These are phyloP conservation scores for Pteromalus puparum DNA, from an alignment of 1,140 invertebrate genomes.

Conservation along the genomic window DNA sequence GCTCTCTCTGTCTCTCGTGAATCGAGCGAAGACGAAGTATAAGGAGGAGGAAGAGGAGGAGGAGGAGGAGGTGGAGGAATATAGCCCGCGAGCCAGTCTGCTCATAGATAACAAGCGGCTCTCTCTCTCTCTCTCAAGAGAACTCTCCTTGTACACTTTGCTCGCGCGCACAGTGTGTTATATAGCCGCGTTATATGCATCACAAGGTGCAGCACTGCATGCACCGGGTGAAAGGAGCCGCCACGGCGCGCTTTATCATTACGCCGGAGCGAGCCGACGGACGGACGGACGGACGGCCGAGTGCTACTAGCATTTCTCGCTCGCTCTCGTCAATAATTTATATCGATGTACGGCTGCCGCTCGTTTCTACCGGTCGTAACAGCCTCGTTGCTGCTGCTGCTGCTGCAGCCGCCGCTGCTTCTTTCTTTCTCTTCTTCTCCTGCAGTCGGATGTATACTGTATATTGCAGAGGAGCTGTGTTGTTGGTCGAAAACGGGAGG, in stretches of 20 bases:
- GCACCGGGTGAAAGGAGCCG: not conserved
- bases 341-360: slow-evolving; percentile 26
- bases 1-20: not conserved
- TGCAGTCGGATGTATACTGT: too few species aligned
- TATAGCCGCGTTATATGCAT: slow-evolving; percentile 1
- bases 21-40: not conserved
- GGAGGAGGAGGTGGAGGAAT: not conserved
- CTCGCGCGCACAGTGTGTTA: not conserved
- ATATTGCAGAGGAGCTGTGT: not conserved
- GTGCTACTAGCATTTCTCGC: slow-evolving; percentile 14
- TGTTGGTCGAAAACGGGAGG: not conserved
- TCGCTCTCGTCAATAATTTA: slow-evolving; percentile 32
- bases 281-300: not conserved
- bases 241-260: slow-evolving; percentile 28
- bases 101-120: slow-evolving; percentile 23
- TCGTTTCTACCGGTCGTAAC: not conserved
- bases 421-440: not conserved
- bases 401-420: too few species aligned
- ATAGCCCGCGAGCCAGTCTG: slow-evolving; percentile 2
- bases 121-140: too few species aligned
- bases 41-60: not conserved
- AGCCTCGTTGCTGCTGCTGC: not conserved
- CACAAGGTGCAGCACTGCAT: not conserved
- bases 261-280: slow-evolving; percentile 7
- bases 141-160: slow-evolving; percentile 20